Conservation (phyloP, 2,797 vertebrate genomes). For the Gobionotothen gibberifrons region DNA sequence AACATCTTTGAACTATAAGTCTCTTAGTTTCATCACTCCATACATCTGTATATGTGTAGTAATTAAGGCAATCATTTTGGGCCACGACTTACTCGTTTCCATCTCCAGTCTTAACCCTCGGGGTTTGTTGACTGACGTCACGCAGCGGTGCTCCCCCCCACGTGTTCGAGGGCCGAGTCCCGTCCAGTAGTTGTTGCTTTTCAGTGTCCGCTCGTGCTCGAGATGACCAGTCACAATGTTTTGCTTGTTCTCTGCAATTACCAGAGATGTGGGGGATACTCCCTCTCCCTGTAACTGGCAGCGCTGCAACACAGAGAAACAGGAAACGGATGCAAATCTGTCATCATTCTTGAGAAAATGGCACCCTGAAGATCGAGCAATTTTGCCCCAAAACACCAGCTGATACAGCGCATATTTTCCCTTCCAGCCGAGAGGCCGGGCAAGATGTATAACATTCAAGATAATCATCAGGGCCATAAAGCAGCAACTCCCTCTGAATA, state of each 20-base stretch:
- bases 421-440: constrained; percentile 36
- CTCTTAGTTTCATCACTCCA: constrained; percentile 79
- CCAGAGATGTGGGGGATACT: constrained; percentile 57
- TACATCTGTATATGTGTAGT: constrained; percentile 83
- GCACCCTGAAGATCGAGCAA: constrained; percentile 43
- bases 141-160: constrained; percentile 53
- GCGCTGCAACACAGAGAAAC: constrained; percentile 76
- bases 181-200: constrained; percentile 63
- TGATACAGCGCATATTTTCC: constrained; percentile 43
- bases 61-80: constrained; percentile 88
- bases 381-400: constrained; percentile 36
- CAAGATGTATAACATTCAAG: constrained; percentile 38
- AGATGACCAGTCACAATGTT: constrained; percentile 61
- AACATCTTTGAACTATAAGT: constrained; percentile 80
- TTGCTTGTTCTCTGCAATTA: constrained; percentile 71
- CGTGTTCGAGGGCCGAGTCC: constrained; percentile 58
- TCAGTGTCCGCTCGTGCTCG: constrained; percentile 58
- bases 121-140: constrained; percentile 62
- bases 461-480: constrained; percentile 64
- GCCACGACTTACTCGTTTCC: constrained; percentile 77
- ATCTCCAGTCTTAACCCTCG: constrained; percentile 70
- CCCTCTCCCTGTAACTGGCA: constrained; percentile 74
- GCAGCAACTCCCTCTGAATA: constrained; percentile 31
- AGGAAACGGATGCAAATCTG: constrained; percentile 49
- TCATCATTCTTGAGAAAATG: constrained; percentile 59